phyloP scores from a whole-genome alignment of 2,113 vertebrate genomes.

The Talpa occidentalis region DNA sequence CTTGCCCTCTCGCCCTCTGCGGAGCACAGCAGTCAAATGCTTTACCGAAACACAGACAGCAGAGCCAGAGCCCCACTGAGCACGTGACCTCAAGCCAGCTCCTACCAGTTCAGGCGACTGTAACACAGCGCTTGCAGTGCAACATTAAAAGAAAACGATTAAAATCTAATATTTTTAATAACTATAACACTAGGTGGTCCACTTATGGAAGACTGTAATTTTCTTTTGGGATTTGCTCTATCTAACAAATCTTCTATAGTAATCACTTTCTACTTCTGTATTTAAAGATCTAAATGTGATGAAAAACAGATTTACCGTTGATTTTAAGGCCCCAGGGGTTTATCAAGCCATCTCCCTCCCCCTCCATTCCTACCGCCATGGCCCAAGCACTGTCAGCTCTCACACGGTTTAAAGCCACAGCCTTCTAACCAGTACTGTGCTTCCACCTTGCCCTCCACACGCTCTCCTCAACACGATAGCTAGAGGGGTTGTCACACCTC shows the following conservation, averaged over 20 bases:
- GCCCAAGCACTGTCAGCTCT: not conserved
- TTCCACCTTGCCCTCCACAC: not conserved
- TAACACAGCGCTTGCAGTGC: not conserved
- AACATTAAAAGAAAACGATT: not conserved
- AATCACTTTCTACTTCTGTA: conserved; percentile 23
- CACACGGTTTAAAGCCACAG: not conserved
- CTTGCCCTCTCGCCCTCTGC: accelerated
- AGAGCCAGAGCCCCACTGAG: not conserved
- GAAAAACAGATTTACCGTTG: not conserved
- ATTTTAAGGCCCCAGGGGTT: not conserved
- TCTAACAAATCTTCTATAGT: not conserved
- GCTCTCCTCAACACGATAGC: not conserved
- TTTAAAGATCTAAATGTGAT: not conserved
- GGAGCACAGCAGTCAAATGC: not conserved
- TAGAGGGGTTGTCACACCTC: not conserved
- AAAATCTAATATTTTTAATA: conserved; percentile 56
- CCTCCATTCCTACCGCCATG: accelerated
- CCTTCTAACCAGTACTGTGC: not conserved
- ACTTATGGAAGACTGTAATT: conserved; percentile 34
- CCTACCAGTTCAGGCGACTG: not conserved
- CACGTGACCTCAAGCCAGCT: not conserved
- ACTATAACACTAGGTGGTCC: conserved; percentile 54
- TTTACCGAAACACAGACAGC: not conserved
- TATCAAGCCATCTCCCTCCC: not conserved
- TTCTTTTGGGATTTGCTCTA: conserved; percentile 4